Base-by-base conservation (phyloP, 2,888 invertebrate genomes). In the Tholera decimalis region DNA sequence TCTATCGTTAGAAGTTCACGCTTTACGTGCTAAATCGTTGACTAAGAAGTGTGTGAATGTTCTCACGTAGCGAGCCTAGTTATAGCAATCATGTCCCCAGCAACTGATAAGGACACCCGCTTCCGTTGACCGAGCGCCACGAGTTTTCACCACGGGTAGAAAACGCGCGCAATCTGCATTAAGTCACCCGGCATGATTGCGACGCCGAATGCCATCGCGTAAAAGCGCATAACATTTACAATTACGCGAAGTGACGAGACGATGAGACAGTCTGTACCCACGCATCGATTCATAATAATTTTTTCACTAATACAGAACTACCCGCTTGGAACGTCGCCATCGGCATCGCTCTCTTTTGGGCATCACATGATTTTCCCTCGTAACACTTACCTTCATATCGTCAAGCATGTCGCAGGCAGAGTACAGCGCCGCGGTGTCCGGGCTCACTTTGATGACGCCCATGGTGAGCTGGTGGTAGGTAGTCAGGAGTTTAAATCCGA, bases 381-480 rank as follows among this genome's bases (percentile, higher is more conserved):
- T 64, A 64, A 57, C 67, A 82, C 93, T 92, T 89, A 95, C 95
- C 94, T 92, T 93, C 93, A 95, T 93, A 70, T 95, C 95, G 83
- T 95, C 95, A 89, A 95, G 93, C 91, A 95, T 85, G 74, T 95
- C 95, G 80, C 95, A 95, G 41, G 84, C 94, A 55, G 95, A 94
- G 88, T 93, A 91, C 73, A 94, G 90, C 81, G 91, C 90, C 75
- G 91, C 91, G 81, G 94, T 89, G 88, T 95, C 95, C 72, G 93
- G 91, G 81, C 89, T 90, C 88, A 94, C 88, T 92, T 95, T 94
- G 61, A 95, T 94, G 72, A 95, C 94, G 84, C 95, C 95, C 95
- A 95, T 95, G 66, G 71, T 86, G 83, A 68, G 72, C 61, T 65
- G 73, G 56, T 61, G 35, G 60, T 28, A 28, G 35, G 60, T 28